Percentiles rank a stretch among this genome's conserved stretches.
Evolutionary conservation across 2,888 invertebrate species (phyloP).

Genomic region (Hedychridium roseum): DNA sequence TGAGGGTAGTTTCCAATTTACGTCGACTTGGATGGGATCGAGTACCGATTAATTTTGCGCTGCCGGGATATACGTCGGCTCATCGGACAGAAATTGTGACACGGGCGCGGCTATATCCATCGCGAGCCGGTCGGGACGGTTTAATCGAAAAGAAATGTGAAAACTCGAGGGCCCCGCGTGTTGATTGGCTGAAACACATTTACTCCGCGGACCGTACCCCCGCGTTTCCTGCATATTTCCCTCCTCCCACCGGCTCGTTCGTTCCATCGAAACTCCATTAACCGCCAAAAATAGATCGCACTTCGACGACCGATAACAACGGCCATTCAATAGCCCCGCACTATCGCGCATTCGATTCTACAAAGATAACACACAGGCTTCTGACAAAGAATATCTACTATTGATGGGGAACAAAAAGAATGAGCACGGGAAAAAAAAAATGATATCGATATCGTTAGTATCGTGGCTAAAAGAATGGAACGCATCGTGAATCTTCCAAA

Average conservation of each 20-base stretch:
- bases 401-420: background rate
- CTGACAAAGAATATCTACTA: conserved; percentile 25
- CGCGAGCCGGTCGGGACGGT: conserved; percentile 30
- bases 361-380: conserved; percentile 30
- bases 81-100: conserved; percentile 42
- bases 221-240: conserved; percentile 2
- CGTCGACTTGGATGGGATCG: conserved; percentile 48
- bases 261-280: conserved; percentile 46
- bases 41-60: conserved; percentile 56
- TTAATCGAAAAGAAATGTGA: conserved; percentile 52
- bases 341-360: conserved; percentile 30
- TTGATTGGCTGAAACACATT: conserved; percentile 47
- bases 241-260: conserved; percentile 3
- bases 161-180: conserved; percentile 25
- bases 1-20: conserved; percentile 58
- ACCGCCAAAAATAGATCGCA: conserved; percentile 46
- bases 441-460: too few relatives aligned
- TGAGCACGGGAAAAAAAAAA: too few relatives aligned
- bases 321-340: conserved; percentile 30
- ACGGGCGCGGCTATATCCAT: conserved; percentile 20
- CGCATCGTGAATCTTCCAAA: too few relatives aligned
- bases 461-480: too few relatives aligned
- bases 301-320: conserved; percentile 37
- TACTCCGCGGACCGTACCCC: conserved; percentile 21
- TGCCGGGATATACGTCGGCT: conserved; percentile 25